A percentile compares a stretch with the other conserved stretches of the same genome.
Conservation (phyloP, 2,113 vertebrate species). For the Takifugu flavidus region DNA sequence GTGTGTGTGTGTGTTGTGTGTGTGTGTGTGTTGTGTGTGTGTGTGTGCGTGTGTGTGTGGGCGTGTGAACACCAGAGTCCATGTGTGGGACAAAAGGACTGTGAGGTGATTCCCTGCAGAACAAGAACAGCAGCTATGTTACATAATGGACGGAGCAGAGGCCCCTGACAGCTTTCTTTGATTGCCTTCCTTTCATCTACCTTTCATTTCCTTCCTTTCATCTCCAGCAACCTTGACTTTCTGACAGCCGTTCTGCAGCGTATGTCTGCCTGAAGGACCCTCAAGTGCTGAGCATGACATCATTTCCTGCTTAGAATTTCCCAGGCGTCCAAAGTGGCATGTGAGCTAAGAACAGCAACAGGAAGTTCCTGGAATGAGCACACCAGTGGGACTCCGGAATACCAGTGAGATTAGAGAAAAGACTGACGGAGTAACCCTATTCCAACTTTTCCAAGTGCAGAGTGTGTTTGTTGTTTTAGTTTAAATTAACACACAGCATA, state of each 20-base stretch:
- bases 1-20: too few relatives aligned
- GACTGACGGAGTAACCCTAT: not conserved
- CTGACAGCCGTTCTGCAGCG: constrained; percentile 27
- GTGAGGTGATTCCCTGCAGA: constrained; percentile 49
- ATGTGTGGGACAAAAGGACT: constrained; percentile 27
- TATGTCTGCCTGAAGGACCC: constrained; percentile 42
- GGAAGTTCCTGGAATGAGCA: constrained; percentile 49
- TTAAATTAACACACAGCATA: not conserved
- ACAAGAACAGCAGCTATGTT: constrained; percentile 31
- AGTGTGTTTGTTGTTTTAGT: not conserved
- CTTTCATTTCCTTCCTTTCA: constrained; percentile 46
- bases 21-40: too few relatives aligned
- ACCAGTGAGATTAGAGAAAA: not conserved
- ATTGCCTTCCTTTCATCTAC: constrained; percentile 21
- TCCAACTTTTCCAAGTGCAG: not conserved
- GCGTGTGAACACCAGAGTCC: constrained; percentile 22
- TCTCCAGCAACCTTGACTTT: constrained; percentile 22
- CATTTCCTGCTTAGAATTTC: constrained; percentile 66
- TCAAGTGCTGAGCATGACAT: constrained; percentile 52
- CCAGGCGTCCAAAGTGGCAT: constrained; percentile 39
- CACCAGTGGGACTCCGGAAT: constrained; percentile 36
- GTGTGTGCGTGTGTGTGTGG: too few relatives aligned
- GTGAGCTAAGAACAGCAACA: constrained; percentile 58
- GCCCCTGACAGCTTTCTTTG: constrained; percentile 20
- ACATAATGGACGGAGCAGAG: constrained; percentile 48